Percentiles rank a stretch among this genome's conserved stretches.
phyloP scores from a whole-genome alignment of 2,797 vertebrate genomes.

The Chrosomus eos region DNA sequence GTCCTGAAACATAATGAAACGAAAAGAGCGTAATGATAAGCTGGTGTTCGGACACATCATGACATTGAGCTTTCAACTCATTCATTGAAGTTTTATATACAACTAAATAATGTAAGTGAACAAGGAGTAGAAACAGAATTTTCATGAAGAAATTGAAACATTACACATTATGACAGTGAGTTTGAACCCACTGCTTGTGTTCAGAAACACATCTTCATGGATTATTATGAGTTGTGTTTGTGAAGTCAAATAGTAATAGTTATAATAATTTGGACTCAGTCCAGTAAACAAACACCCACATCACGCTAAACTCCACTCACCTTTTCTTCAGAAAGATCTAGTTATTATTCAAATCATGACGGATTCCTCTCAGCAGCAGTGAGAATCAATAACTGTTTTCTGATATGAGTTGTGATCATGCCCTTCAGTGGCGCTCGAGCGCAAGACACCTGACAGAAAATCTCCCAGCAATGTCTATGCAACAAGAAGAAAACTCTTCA shows the following conservation, averaged over 20 bases:
- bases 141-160: constrained; percentile 78
- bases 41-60: too few species aligned
- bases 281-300: neutral
- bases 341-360: neutral
- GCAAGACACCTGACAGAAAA: neutral
- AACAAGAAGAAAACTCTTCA: neutral
- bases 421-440: neutral
- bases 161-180: constrained; percentile 72
- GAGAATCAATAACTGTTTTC: neutral
- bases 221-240: constrained; percentile 29
- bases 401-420: neutral
- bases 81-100: too few species aligned
- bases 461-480: neutral
- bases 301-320: constrained; percentile 13
- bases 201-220: constrained; percentile 53
- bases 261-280: neutral
- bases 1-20: neutral
- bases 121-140: too few species aligned
- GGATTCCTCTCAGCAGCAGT: neutral
- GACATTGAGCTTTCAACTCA: too few species aligned
- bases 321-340: neutral
- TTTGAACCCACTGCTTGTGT: constrained; percentile 62
- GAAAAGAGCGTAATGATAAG: too few species aligned
- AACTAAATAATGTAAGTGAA: too few species aligned
- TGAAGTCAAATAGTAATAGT: neutral